phyloP scores from a whole-genome alignment of 2,888 invertebrate genomes.

The Pantelozetes paolii region DNA sequence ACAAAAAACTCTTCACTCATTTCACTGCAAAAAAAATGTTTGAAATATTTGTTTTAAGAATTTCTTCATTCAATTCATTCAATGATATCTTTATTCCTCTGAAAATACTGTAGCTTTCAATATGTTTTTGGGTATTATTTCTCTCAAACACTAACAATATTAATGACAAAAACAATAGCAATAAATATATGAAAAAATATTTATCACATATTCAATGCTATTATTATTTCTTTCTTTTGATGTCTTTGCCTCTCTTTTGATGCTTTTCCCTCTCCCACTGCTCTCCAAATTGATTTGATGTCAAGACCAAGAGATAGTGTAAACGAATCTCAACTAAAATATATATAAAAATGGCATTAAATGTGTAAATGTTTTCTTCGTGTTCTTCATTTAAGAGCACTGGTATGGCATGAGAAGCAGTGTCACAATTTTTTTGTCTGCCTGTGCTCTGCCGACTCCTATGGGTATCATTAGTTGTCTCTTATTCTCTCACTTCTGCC shows the following conservation, averaged over 20 bases:
- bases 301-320: neutral
- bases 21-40: neutral
- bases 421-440: neutral
- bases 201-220: neutral
- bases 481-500: neutral
- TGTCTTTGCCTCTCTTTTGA: neutral
- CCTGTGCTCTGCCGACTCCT: neutral
- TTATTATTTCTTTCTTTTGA: neutral
- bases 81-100: neutral
- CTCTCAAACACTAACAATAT: too few relatives aligned
- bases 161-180: too few relatives aligned
- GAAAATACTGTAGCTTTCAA: neutral
- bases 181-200: too few relatives aligned
- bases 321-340: neutral
- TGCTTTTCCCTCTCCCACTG: too few relatives aligned
- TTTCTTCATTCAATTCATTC: neutral
- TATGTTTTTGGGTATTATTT: neutral
- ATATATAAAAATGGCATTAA: neutral
- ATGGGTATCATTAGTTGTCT: slow-evolving; percentile 9
- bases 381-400: too few relatives aligned
- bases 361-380: slow-evolving; percentile 1
- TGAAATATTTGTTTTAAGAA: neutral
- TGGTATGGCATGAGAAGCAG: neutral
- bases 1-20: neutral
- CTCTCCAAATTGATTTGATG: too few relatives aligned